Percentiles rank a stretch among this genome's conserved stretches.
Conservation (phyloP, 2,888 invertebrate genomes). For the Meandrusa payeni region DNA sequence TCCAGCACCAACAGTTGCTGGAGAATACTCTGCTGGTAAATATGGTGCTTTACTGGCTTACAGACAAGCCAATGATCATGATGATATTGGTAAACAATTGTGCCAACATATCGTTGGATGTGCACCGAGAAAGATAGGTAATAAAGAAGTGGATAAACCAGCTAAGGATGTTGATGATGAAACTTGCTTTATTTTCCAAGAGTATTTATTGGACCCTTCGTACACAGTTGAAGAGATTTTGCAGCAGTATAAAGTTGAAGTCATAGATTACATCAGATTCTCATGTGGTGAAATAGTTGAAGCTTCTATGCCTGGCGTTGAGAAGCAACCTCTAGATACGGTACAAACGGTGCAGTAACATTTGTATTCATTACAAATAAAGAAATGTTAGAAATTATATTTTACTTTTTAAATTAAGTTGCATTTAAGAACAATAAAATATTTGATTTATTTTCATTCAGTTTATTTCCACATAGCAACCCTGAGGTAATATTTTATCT, state of each 20-base stretch:
- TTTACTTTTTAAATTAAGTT: slow-evolving; percentile 32
- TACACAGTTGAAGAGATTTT: slow-evolving; percentile 87
- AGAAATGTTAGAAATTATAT: slow-evolving; percentile 15
- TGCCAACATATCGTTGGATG: slow-evolving; percentile 97
- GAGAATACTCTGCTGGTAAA: slow-evolving; percentile 85
- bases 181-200: slow-evolving; percentile 90
- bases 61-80: slow-evolving; percentile 60
- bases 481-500: slow-evolving; percentile 17
- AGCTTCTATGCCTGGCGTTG: slow-evolving; percentile 63
- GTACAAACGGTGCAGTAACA: slow-evolving; percentile 83
- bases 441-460: slow-evolving; percentile 16
- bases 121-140: slow-evolving; percentile 89
- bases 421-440: slow-evolving; percentile 37
- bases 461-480: slow-evolving; percentile 18
- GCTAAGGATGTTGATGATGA: slow-evolving; percentile 86
- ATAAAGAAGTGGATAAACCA: slow-evolving; percentile 82
- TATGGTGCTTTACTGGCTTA: slow-evolving; percentile 92
- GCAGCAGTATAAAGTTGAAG: slow-evolving; percentile 81
- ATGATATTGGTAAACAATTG: slow-evolving; percentile 85
- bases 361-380: slow-evolving; percentile 11
- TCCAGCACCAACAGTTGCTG: slow-evolving; percentile 81
- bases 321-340: slow-evolving; percentile 76
- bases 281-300: slow-evolving; percentile 89
- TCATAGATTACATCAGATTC: slow-evolving; percentile 92
- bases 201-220: slow-evolving; percentile 90